Evolutionary conservation across 2,888 invertebrate genomes (phyloP).

Genomic region (Troides oblongomaculatus): DNA sequence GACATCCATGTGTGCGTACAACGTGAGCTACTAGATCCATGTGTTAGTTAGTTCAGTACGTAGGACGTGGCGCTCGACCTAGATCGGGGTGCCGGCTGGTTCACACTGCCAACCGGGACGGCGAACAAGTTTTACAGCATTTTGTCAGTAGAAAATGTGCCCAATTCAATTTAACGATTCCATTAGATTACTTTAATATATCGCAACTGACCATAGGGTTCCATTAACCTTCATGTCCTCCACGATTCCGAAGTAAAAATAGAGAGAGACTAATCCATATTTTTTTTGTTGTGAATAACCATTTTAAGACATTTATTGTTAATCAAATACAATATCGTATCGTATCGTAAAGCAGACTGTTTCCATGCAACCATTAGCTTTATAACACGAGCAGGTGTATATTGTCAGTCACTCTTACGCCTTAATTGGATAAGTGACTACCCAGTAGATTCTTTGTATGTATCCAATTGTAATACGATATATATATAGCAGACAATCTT

Average conservation of each 20-base stretch:
- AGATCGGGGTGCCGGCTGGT: constrained; percentile 39
- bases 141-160: constrained; percentile 22
- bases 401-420: not conserved
- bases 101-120: constrained; percentile 34
- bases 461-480: not conserved
- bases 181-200: not conserved
- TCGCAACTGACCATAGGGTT: not conserved
- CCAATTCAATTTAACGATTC: not conserved
- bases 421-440: not conserved
- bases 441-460: not conserved
- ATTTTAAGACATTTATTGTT: no score
- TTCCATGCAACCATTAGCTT: not conserved
- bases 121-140: constrained; percentile 33
- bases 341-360: not conserved
- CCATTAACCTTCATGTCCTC: not conserved
- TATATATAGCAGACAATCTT: not conserved
- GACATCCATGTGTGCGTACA: constrained; percentile 37
- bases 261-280: no score
- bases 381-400: not conserved
- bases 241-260: no score
- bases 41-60: constrained; percentile 61
- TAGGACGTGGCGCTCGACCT: constrained; percentile 60
- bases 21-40: constrained; percentile 37
- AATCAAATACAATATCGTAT: not conserved
- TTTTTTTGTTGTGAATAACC: no score